Base-by-base conservation (phyloP, 2,113 vertebrate species). In the Cranoglanis bouderius region DNA sequence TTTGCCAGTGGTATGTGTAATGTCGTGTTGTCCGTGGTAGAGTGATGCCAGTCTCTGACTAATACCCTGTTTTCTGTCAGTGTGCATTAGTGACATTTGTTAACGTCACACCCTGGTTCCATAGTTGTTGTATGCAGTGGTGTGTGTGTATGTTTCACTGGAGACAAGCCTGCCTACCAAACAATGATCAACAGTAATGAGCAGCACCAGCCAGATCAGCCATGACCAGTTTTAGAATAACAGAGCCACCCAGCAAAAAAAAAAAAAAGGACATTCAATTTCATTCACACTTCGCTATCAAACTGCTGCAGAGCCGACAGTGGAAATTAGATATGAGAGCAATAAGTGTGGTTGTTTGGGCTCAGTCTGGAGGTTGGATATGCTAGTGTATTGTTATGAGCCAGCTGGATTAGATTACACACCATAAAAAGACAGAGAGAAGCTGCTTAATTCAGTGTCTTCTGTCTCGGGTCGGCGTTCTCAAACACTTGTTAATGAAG, bases 1-100 rank as follows among this genome's bases (percentile, higher is more conserved):
- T 35, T 55, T 89, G 51, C 88, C 82, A 74, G 63, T 75, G 74
- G 85, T 18, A 29, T 81, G 18, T 80, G 9, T 72, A 38, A 26
- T 57, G 78, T 32, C 21, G 1, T 74, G 82, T 85, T 83, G 81
- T 89, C n/a, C 46, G 43, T 83, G 85, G 63, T 61, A 61, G 61
- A 74, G 43, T 49, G 61, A 82, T 91, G 26, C 78, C 49, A 43
- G 65, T n/a, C 53, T 85, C 63, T 85, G 86, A 91, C 82, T 88
- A 89, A 89, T 84, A 84, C 85, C 84, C 63, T 89, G 86, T 61
- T 90, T 84, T 88, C 88, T 91, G 90, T 89, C 88, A 89, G 38
- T 43, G 29, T 74, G 57, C 86, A 86, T 91, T 86, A 91, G 86
- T 91, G 88, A 84, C 90, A 91, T 89, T 91, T 89, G 88, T 86